phyloP scores from a whole-genome alignment of 2,888 invertebrate species.

The Andricus curvator region DNA sequence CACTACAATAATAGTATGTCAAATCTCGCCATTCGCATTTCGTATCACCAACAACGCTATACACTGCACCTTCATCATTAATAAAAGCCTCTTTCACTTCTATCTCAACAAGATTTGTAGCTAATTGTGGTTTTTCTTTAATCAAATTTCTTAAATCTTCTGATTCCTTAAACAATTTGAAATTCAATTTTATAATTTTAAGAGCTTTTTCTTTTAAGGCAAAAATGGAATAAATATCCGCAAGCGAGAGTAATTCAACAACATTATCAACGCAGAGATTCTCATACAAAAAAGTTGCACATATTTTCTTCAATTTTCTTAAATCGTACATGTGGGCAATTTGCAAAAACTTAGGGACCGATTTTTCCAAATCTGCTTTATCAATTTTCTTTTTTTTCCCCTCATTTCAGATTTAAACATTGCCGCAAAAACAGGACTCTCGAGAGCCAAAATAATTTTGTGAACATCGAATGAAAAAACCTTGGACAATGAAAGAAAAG shows the following conservation, averaged over 20 bases:
- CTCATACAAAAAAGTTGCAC: neutral
- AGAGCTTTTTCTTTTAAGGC: neutral
- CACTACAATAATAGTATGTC: no score
- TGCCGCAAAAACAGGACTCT: neutral
- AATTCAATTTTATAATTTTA: neutral
- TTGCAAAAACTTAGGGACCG: neutral
- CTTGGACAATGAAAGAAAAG: neutral
- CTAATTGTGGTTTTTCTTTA: neutral
- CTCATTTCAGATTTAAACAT: neutral
- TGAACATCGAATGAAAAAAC: neutral
- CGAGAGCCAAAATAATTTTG: neutral
- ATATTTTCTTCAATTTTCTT: no score
- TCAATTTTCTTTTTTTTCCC: neutral
- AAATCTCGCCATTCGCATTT: no score
- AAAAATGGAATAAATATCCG: neutral
- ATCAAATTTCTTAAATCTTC: neutral
- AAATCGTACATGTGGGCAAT: neutral
- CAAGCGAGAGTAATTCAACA: neutral
- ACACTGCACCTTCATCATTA: neutral
- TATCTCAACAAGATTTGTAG: neutral
- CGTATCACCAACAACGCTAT: no score
- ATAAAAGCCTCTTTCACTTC: no score
- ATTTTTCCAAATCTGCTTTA: neutral
- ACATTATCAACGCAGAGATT: neutral
- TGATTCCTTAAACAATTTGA: neutral